Evolutionary conservation across 2,797 vertebrate genomes (phyloP), one percentile per base, ranked within the genome.

Genomic region (Neomorphus geoffroyi): DNA sequence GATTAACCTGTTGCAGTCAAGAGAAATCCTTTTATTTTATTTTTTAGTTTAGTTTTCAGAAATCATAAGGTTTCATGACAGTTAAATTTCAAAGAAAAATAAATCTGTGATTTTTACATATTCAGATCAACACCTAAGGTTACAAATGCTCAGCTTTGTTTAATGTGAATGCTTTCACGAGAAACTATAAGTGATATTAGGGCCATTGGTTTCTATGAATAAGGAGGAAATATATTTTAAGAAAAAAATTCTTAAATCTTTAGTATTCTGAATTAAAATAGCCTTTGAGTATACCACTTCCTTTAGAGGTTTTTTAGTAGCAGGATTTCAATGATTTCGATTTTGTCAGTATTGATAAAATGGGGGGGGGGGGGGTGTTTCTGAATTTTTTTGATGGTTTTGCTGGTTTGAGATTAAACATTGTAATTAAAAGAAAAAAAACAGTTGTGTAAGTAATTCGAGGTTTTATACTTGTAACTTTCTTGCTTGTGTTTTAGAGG

Each of bases 361-460:
- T 30, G 24, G 9, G 0, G 3, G 21, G 8, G 8, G 0, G 3
- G 39, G 27, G 10, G 33, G 6, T 32, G 19, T 66, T 66, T 16
- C 9, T 74, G 45, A 46, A 6, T 12, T 28, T 90, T 69, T 67
- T 74, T 73, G 14, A 23, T 56, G 3, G 5, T 41, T 81, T 91
- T 91, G 9, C 28, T 74, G 26, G 4, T 48, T 82, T 66, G 18
- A 67, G 11, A 65, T 89, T 65, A 26, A 75, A 69, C 18, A 69
- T 77, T 56, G 13, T 84, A 23, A 69, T 14, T 75, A 65, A 22
- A 41, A 66, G 30, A 78, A 71, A 50, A 50, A 72, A 72, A 67
- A 6, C 4, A 4, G 2, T 64, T 61, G 5, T 74, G 27, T 57
- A 70, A 85, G 30, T 56, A 61, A n/a, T 41, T 5, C 18, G 27